Percentiles rank a stretch among this genome's conserved stretches.
phyloP scores from a whole-genome alignment of 2,113 vertebrate species.

The Corythaeola cristata region DNA sequence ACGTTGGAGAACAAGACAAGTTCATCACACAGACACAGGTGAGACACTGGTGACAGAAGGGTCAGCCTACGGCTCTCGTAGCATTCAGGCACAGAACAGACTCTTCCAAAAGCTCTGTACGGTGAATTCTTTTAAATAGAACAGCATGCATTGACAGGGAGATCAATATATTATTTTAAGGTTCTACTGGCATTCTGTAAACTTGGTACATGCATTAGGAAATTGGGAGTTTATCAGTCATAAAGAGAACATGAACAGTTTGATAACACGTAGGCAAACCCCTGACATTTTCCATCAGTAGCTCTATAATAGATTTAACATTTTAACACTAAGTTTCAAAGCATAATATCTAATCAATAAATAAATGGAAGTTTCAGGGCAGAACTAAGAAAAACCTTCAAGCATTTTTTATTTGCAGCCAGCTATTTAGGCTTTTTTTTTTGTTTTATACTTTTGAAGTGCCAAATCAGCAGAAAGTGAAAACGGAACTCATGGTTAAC shows the following conservation, averaged over 20 bases:
- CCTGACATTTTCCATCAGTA: not conserved
- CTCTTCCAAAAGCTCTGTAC: not conserved
- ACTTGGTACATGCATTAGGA: not conserved
- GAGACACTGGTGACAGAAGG: not conserved
- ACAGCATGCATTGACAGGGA: not conserved
- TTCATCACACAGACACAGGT: not conserved
- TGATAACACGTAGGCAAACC: not conserved
- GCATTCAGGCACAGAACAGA: not conserved
- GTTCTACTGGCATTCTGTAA: not conserved
- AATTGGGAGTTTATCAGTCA: not conserved
- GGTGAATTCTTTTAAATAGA: not conserved
- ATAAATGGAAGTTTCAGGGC: not conserved
- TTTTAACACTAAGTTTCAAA: not conserved
- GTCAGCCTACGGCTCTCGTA: not conserved
- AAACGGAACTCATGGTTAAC: not conserved
- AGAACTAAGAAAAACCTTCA: not conserved
- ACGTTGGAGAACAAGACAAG: not conserved
- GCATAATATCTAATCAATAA: not conserved
- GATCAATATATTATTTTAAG: not conserved
- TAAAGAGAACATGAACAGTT: not conserved
- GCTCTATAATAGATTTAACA: not conserved
- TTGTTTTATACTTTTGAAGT: not conserved
- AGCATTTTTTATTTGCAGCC: not conserved
- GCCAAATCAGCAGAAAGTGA: not conserved
- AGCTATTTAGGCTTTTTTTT: not conserved